Base-by-base conservation (phyloP, 1,140 invertebrate species). In the Papilio polyxenes region DNA sequence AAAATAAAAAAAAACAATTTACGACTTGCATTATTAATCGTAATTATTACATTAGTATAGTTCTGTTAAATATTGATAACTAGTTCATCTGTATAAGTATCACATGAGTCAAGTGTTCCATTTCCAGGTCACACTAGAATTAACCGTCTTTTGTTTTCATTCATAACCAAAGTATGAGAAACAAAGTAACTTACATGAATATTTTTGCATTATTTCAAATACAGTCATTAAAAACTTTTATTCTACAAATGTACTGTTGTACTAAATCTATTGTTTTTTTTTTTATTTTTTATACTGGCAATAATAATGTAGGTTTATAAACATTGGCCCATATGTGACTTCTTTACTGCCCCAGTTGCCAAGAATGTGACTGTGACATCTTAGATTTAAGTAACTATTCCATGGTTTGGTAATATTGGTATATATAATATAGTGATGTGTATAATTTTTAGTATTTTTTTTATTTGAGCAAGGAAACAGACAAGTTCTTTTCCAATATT, bases 61-160 rank as follows among this genome's bases (percentile, higher is more conserved):
- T 72, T 37, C 62, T 0, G 23, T 65, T 23, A 20, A 69, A 69
- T 40, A 37, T 37, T 10, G 13, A 40, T 37, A 72, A 72, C 31
- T 40, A 72, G 13, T 37, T 0, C 65, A 40, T 4, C 13, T 23
- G 8, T 62, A 20, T 3, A n/a, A n/a, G 53, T 40, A 65, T 31
- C 17, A 59, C 13, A 72, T 37, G 31, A 72, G 65, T 69, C 13
- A 37, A 72, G 65, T 62, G 59, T 20, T 23, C 44, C 44, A 44
- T 77, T 31, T 77, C 75, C 48, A 23, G 75, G 75, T 77, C 75
- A 53, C 49, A 7, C 20, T 23, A 10, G 77, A 44, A 62, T 62
- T 37, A 79, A 62, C 20, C 2, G 31, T 62, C 77, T 79, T 62
- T 79, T 79, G 77, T 79, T 79, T 79, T 79, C 77, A 78, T 78